phyloP scores from a whole-genome alignment of 2,888 invertebrate genomes.

The Pollenia griseotomentosa region DNA sequence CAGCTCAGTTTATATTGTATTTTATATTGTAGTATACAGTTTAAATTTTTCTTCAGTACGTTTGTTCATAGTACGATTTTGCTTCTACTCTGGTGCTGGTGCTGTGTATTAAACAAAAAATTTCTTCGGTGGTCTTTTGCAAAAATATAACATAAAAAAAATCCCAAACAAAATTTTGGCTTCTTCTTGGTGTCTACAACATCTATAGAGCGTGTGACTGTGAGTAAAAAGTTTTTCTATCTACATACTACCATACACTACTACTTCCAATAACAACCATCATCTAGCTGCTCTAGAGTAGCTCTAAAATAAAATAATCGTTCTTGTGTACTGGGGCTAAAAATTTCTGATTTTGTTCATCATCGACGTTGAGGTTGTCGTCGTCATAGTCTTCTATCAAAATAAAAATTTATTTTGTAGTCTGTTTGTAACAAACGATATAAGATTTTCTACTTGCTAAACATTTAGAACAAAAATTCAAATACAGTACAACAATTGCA shows the following conservation, averaged over 20 bases:
- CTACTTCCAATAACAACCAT: constrained; percentile 10
- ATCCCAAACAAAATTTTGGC: constrained; percentile 49
- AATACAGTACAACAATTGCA: neutral
- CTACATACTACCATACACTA: constrained; percentile 20
- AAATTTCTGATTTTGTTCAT: constrained; percentile 48
- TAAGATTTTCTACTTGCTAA: constrained; percentile 25
- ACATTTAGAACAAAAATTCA: constrained; percentile 30
- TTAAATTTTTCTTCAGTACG: constrained; percentile 66
- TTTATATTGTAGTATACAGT: constrained; percentile 54
- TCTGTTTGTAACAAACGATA: neutral
- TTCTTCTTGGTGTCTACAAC: constrained; percentile 44
- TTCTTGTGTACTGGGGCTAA: constrained; percentile 23
- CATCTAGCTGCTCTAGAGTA: constrained; percentile 26
- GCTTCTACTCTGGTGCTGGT: constrained; percentile 66
- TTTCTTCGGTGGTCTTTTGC: constrained; percentile 63
- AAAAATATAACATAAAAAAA: constrained; percentile 41
- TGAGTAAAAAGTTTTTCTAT: constrained; percentile 55
- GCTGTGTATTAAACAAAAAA: constrained; percentile 53
- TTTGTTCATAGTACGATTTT: constrained; percentile 71
- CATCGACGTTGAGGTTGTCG: constrained; percentile 12
- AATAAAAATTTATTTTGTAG: constrained; percentile 18
- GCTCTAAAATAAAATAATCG: constrained; percentile 30
- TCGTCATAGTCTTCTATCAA: constrained; percentile 3
- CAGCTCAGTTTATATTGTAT: constrained; percentile 64
- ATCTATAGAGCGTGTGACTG: constrained; percentile 52